Conservation (phyloP, 2,888 invertebrate species). For the Amiota minor region DNA sequence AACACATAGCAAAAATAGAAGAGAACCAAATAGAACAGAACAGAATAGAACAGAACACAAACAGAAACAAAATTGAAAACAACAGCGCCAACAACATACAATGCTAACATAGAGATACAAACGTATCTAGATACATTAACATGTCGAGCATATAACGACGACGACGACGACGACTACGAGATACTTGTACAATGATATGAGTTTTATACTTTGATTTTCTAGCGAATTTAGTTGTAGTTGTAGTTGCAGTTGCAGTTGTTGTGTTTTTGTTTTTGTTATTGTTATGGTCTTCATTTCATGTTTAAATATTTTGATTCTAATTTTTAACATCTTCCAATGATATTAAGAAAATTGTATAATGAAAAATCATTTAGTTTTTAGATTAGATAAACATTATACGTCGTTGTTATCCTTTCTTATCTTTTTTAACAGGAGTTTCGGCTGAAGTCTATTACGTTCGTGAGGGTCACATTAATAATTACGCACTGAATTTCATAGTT, state of each 20-base stretch:
- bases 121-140: slow-evolving; percentile 28
- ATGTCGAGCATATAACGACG: slow-evolving; percentile 18
- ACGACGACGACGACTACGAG: neutral
- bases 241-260: slow-evolving; percentile 4
- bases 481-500: slow-evolving; percentile 91
- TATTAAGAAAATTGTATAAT: neutral
- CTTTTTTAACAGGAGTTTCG: slow-evolving; percentile 79
- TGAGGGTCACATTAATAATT: slow-evolving; percentile 91
- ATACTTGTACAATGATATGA: slow-evolving; percentile 7
- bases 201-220: slow-evolving; percentile 9
- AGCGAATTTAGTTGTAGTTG: slow-evolving; percentile 8
- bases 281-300: slow-evolving; percentile 27
- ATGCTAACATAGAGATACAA: too few relatives aligned
- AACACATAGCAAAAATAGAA: neutral
- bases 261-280: slow-evolving; percentile 13
- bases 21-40: slow-evolving; percentile 7
- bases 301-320: slow-evolving; percentile 24
- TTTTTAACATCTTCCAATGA: neutral
- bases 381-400: too few relatives aligned
- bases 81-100: slow-evolving; percentile 13
- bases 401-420: neutral
- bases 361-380: neutral
- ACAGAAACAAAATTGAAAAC: neutral
- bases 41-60: neutral
- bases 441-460: slow-evolving; percentile 93